Percentiles rank a stretch among this genome's conserved stretches.
Evolutionary conservation across 2,797 vertebrate genomes (phyloP).

Genomic region (Echeneis naucrates): DNA sequence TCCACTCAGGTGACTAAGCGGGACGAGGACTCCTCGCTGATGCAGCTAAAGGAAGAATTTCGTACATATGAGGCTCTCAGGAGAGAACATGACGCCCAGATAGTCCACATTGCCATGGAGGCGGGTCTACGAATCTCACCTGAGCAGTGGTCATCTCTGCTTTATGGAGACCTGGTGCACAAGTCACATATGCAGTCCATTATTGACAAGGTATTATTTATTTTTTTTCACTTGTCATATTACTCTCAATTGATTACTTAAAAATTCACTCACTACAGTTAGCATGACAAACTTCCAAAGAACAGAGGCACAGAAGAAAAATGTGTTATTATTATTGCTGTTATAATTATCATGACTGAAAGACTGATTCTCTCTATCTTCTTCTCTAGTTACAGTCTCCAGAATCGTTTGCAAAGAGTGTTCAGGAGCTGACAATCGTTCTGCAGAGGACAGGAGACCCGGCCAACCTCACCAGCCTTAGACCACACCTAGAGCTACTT

Average conservation of each 20-base stretch:
- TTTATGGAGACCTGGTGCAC: slow-evolving; percentile 95
- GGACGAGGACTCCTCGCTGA: slow-evolving; percentile 97
- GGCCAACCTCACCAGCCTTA: slow-evolving; percentile 93
- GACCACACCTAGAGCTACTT: slow-evolving; percentile 93
- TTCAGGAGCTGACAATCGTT: slow-evolving; percentile 97
- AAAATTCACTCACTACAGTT: neutral
- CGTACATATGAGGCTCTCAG: slow-evolving; percentile 94
- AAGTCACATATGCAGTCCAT: slow-evolving; percentile 99
- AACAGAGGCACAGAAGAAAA: neutral
- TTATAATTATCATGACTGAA: neutral
- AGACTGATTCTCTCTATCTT: slow-evolving; percentile 12
- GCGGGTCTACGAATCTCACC: slow-evolving; percentile 96
- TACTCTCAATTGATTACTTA: neutral
- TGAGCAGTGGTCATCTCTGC: slow-evolving; percentile 97
- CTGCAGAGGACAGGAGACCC: slow-evolving; percentile 96
- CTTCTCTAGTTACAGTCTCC: slow-evolving; percentile 91
- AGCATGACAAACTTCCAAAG: neutral
- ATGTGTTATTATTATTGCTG: neutral
- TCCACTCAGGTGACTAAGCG: slow-evolving; percentile 93
- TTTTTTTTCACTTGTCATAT: neutral
- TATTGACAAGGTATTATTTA: slow-evolving; percentile 85
- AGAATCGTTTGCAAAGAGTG: slow-evolving; percentile 97
- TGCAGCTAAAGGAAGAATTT: slow-evolving; percentile 98
- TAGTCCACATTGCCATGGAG: slow-evolving; percentile 98
- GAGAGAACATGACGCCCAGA: slow-evolving; percentile 96